Percentiles rank a stretch among this genome's conserved stretches.
Evolutionary conservation across 2,797 vertebrate species (phyloP).

Genomic region (Rachycentron canadum): DNA sequence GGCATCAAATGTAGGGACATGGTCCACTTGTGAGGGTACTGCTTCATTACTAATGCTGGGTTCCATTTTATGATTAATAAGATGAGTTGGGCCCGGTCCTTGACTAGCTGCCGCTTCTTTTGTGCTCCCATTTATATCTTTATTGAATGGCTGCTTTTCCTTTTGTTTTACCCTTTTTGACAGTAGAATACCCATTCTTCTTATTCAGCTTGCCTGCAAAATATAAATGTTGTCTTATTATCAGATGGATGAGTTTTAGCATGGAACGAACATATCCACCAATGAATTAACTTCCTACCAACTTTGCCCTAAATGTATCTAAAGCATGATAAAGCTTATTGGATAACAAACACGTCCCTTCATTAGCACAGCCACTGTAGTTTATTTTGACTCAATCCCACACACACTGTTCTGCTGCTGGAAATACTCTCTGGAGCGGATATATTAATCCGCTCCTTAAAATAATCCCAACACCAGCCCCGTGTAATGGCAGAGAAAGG

Average conservation of each 20-base stretch:
- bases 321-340: background rate
- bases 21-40: background rate
- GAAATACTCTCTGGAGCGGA: too few relatives aligned
- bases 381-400: background rate
- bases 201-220: constrained; percentile 9
- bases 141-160: background rate
- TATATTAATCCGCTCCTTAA: too few relatives aligned
- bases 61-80: background rate
- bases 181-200: constrained; percentile 3
- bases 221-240: background rate
- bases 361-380: background rate
- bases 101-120: background rate
- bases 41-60: background rate
- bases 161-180: background rate
- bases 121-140: background rate
- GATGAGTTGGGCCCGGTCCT: background rate
- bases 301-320: background rate
- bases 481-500: background rate
- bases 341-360: background rate
- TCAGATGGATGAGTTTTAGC: background rate
- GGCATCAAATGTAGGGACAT: background rate
- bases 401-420: too few relatives aligned
- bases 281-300: background rate
- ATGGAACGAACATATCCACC: background rate
- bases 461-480: too few relatives aligned